phyloP scores from a whole-genome alignment of 2,888 invertebrate genomes.

The Mythimna albipuncta region DNA sequence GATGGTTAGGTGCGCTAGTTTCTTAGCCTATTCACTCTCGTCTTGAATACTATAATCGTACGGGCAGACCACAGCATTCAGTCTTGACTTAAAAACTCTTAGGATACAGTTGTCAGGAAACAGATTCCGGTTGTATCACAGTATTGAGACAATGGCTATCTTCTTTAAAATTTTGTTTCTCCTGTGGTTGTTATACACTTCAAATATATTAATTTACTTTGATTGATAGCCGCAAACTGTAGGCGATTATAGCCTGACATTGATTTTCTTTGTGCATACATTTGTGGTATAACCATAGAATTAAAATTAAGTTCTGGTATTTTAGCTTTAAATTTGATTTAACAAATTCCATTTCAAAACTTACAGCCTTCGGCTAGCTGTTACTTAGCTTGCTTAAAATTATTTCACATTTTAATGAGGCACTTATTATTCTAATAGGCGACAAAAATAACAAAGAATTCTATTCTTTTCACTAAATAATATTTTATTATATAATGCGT shows the following conservation, averaged over 20 bases:
- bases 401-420: background rate
- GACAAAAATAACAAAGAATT: constrained; percentile 2
- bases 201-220: background rate
- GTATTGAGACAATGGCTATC: too few species aligned
- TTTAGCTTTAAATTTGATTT: background rate
- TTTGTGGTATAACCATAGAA: background rate
- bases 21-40: too few species aligned
- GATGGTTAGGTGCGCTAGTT: too few species aligned
- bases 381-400: background rate
- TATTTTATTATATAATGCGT: background rate
- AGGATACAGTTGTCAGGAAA: too few species aligned
- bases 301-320: background rate
- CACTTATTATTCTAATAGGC: background rate
- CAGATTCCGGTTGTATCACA: background rate
- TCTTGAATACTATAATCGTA: too few species aligned
- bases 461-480: background rate
- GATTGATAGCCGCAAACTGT: background rate
- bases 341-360: background rate
- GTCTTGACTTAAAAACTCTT: too few species aligned
- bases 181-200: background rate
- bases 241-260: background rate
- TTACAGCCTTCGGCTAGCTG: background rate
- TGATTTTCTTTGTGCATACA: background rate
- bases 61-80: too few species aligned
- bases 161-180: background rate